A percentile compares a stretch with the other conserved stretches of the same genome.
These are phyloP conservation scores for Erythrocercus mccallii DNA, from an alignment of 2,113 vertebrate species.

Conservation along the genomic window DNA sequence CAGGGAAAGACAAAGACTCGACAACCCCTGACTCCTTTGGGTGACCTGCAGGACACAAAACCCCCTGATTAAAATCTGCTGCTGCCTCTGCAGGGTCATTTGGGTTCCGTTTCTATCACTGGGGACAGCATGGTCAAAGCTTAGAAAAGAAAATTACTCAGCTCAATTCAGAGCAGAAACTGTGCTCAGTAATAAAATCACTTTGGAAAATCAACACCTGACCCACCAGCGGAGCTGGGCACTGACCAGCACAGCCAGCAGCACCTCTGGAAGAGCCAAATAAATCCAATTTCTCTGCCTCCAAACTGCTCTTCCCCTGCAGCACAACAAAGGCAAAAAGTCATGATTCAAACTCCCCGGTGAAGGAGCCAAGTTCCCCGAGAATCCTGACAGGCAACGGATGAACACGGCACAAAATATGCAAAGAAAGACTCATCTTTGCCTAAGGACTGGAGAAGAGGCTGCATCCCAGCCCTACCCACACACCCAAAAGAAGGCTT, in stretches of 20 bases:
- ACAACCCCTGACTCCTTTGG: too few relatives aligned
- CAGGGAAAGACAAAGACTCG: not conserved
- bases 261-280: not conserved
- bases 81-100: not conserved
- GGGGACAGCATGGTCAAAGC: not conserved
- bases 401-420: conserved; percentile 43
- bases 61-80: not conserved
- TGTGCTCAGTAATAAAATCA: accelerated
- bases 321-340: not conserved
- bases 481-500: not conserved
- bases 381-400: conserved; percentile 54
- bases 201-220: not conserved
- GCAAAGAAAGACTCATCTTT: conserved; percentile 45
- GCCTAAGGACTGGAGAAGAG: conserved; percentile 32
- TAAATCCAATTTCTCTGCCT: not conserved
- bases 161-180: not conserved
- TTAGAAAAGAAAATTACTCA: not conserved
- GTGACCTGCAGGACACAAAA: not conserved
- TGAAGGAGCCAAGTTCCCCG: not conserved
- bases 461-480: conserved; percentile 20
- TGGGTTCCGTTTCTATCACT: accelerated
- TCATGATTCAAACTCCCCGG: conserved; percentile 28
- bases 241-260: not conserved
- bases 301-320: not conserved
- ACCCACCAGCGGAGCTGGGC: not conserved